phyloP scores from a whole-genome alignment of 2,113 vertebrate genomes.

The Xiphophorus maculatus region DNA sequence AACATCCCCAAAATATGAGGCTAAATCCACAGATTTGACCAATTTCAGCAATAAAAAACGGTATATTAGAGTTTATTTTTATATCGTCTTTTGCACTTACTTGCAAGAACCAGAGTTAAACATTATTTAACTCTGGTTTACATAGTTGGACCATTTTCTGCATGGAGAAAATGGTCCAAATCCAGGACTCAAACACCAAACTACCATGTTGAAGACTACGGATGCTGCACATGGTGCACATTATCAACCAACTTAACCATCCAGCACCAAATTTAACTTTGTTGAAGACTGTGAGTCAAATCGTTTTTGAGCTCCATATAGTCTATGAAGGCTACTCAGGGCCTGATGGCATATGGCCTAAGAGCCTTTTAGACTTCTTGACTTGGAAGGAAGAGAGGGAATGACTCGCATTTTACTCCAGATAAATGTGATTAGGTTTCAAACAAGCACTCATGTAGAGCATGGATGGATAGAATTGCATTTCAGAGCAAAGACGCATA shows the following conservation, averaged over 20 bases:
- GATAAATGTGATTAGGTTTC: conserved; percentile 70
- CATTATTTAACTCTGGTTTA: background rate
- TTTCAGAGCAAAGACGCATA: conserved; percentile 61
- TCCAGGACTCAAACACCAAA: no score
- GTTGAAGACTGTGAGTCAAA: background rate
- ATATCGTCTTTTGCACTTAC: no score
- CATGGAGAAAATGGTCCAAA: no score
- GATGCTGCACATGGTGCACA: no score
- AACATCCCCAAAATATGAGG: no score
- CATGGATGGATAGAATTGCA: conserved; percentile 54
- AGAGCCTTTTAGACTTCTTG: conserved; percentile 46
- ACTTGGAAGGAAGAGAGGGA: conserved; percentile 43
- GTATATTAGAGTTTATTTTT: no score
- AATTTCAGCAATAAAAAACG: no score
- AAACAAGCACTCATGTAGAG: conserved; percentile 61
- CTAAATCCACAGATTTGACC: no score
- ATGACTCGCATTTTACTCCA: conserved; percentile 62
- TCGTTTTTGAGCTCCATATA: background rate
- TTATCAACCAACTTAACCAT: no score
- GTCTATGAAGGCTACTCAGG: conserved; percentile 27
- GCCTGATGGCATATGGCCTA: conserved; percentile 25
- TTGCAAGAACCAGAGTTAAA: background rate
- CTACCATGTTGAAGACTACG: no score
- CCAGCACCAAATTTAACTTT: background rate
- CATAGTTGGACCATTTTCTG: no score